Evolutionary conservation across 2,888 invertebrate species (phyloP).

Genomic region (Amiota mariae): DNA sequence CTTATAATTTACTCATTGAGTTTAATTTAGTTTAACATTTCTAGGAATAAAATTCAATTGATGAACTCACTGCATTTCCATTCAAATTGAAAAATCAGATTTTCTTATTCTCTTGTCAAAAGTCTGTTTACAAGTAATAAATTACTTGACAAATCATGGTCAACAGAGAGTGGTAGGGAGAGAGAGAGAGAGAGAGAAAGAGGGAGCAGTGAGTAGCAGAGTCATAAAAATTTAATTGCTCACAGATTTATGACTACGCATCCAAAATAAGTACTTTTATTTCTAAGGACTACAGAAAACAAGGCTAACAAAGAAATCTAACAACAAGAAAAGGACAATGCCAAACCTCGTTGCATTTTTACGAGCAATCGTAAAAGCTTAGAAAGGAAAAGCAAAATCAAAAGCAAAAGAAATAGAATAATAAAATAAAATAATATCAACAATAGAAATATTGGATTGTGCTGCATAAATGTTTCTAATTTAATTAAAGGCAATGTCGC

Average conservation of each 20-base stretch:
- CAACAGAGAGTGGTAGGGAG: neutral
- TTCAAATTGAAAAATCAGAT: too few species aligned
- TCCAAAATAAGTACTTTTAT: neutral
- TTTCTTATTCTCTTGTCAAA: neutral
- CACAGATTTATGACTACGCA: slow-evolving; percentile 17
- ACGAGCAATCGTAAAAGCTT: slow-evolving; percentile 23
- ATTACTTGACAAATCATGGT: neutral
- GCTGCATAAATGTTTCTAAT: slow-evolving; percentile 19
- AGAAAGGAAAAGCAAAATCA: slow-evolving; percentile 9
- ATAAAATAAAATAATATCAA: too few species aligned
- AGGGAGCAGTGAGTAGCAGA: neutral
- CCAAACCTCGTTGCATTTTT: slow-evolving; percentile 14
- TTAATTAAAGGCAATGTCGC: slow-evolving; percentile 13
- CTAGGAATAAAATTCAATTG: too few species aligned
- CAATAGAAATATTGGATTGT: slow-evolving; percentile 10
- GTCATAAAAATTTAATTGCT: slow-evolving; percentile 26
- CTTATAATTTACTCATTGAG: too few species aligned
- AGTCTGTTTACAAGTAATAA: slow-evolving; percentile 16
- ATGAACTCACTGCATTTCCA: too few species aligned
- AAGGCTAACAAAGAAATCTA: neutral
- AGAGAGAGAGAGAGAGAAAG: too few species aligned
- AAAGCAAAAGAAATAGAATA: too few species aligned
- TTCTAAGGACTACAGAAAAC: neutral
- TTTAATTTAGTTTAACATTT: too few species aligned
- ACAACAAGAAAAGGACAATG: neutral